These are phyloP conservation scores for Drosophila longiperda DNA, from an alignment of 2,888 invertebrate species.

Conservation along the genomic window DNA sequence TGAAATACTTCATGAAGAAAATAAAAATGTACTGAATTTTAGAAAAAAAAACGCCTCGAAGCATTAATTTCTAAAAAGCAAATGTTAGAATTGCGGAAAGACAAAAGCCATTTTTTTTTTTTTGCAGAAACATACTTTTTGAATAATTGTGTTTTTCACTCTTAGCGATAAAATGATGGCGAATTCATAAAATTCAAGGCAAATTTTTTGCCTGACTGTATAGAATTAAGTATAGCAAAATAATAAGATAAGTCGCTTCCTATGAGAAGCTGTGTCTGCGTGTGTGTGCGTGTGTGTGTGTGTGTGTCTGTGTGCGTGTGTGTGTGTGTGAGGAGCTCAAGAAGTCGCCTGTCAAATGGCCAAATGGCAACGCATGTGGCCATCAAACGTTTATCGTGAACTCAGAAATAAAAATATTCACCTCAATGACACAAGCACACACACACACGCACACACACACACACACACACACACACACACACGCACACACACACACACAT, in stretches of 20 bases:
- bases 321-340: conserved; percentile 17
- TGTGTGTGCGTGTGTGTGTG: background rate
- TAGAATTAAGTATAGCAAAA: background rate
- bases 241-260: background rate
- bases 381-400: conserved; percentile 60
- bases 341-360: conserved; percentile 43
- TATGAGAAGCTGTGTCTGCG: background rate
- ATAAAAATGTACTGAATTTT: background rate
- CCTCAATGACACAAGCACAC: conserved; percentile 34
- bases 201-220: background rate
- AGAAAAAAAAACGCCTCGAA: background rate
- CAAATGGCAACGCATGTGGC: conserved; percentile 27
- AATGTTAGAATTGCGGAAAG: background rate
- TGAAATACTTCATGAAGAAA: background rate
- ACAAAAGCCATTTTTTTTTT: background rate
- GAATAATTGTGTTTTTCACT: background rate
- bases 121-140: background rate
- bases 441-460: conserved; percentile 6
- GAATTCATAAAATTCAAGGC: background rate
- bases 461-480: conserved; percentile 6
- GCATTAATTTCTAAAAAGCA: background rate
- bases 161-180: background rate
- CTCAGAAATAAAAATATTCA: conserved; percentile 23
- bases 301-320: conserved; percentile 3
- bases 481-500: conserved; percentile 5